Conservation (phyloP, 2,797 vertebrate genomes). For the Cuculus canorus region DNA sequence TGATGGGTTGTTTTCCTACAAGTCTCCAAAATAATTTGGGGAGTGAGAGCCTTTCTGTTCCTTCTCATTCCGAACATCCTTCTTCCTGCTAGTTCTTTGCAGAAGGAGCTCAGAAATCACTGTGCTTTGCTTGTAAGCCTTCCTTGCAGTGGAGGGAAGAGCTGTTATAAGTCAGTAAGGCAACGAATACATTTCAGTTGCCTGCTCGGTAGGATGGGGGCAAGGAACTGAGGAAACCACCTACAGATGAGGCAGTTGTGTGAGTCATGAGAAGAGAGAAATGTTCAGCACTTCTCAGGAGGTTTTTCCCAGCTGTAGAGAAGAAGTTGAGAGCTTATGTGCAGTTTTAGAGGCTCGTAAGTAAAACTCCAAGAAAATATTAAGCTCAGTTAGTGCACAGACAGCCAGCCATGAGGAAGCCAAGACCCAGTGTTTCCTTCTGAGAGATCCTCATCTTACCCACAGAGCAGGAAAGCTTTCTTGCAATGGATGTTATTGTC, state of each 20-base stretch:
- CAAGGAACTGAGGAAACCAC: constrained; percentile 59
- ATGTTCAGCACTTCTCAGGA: constrained; percentile 11
- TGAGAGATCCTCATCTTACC: background rate
- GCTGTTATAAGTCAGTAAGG: constrained; percentile 17
- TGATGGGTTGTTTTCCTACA: background rate
- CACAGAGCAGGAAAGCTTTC: background rate
- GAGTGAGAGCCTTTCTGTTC: background rate
- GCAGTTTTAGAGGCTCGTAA: background rate
- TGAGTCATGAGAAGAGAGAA: constrained; percentile 29
- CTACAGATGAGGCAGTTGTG: constrained; percentile 39
- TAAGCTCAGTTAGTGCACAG: background rate
- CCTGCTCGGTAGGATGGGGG: constrained; percentile 8
- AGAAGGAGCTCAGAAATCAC: constrained; percentile 16
- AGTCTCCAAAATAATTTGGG: background rate
- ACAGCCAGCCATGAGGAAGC: background rate
- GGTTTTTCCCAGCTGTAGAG: background rate
- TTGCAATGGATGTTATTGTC: background rate
- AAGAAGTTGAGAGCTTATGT: background rate
- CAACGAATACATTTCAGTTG: background rate
- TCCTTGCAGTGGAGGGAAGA: background rate
- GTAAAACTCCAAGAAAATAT: constrained; percentile 3
- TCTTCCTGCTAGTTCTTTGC: background rate
- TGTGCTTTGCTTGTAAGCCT: background rate
- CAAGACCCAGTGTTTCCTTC: background rate
- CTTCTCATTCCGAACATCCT: background rate